phyloP scores from a whole-genome alignment of 2,797 vertebrate species.

The Parauchenoglanis punctatus region DNA sequence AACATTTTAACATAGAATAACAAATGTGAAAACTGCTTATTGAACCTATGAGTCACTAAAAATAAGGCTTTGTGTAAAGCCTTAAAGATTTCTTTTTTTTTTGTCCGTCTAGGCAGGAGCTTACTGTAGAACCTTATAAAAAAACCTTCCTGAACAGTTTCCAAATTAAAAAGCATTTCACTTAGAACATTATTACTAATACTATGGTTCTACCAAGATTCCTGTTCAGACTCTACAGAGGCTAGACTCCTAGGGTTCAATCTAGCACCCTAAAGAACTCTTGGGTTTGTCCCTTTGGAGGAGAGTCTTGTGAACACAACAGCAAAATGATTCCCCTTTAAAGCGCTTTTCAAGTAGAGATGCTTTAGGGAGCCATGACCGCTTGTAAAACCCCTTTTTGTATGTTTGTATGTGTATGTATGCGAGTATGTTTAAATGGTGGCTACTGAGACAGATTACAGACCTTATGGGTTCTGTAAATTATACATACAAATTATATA shows the following conservation, averaged over 20 bases:
- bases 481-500: too few relatives aligned
- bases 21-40: neutral
- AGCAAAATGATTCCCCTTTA: neutral
- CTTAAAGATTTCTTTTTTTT: neutral
- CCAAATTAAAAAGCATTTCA: neutral
- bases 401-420: too few relatives aligned
- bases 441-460: neutral
- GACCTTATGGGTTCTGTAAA: neutral
- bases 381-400: neutral
- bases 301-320: neutral
- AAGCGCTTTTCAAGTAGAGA: neutral
- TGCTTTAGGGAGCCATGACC: neutral
- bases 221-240: neutral
- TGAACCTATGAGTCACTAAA: neutral
- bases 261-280: neutral
- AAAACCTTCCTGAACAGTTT: neutral
- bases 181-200: neutral
- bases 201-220: neutral
- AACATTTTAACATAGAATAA: neutral
- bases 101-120: neutral
- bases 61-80: neutral
- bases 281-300: neutral
- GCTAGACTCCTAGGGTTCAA: neutral
- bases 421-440: neutral
- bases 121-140: neutral